Base-by-base conservation (phyloP, 2,888 invertebrate species). In the Oscheius onirici region DNA sequence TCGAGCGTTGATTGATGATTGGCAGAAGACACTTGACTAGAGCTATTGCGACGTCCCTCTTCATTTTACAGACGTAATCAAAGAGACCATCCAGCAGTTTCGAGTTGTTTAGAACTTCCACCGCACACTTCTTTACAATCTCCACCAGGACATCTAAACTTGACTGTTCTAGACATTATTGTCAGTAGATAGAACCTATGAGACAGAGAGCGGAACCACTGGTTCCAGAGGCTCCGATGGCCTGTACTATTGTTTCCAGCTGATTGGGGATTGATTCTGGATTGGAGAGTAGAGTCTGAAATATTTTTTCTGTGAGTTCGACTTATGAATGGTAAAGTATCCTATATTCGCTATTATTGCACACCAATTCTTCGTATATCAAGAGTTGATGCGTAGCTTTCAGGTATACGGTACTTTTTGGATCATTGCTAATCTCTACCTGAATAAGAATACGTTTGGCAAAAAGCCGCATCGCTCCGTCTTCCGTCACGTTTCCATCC, bases 21-120 rank as follows among this genome's bases (percentile, higher is more conserved):
- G 84, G 84, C 40, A 84, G 71, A 40, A 83, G 78, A 40, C 82
- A 77, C 20, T 82, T 52, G 28, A 84, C 76, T 34, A 84, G 74
- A 6, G 82, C 79, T 20, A 83, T 74, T 0, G 78, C 76, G 22
- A 84, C 77, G 60, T 83, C 82, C 17, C 74, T 63, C 40, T 69
- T 63, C 77, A 79, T 77, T 24, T 72, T 43, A 55, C 79, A 79
- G 3, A 79, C 76, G 55, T 76, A 76, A 28, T 79, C 79, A 41
- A 79, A 79, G 5, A 79, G 49, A 3, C 70, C 74, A 51, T 78
- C 77, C 17, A 81, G 71, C 0, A 77, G 60, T 22, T 75, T 78
- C 44, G 73, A 78, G 66, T 79, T 79, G 73, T 79, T 81, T 55
- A 81, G 70, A 22, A 81, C 73, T 44, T 79, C 81, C 0, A 79